phyloP scores from a whole-genome alignment of 2,797 vertebrate species.

The Semaprochilodus insignis region DNA sequence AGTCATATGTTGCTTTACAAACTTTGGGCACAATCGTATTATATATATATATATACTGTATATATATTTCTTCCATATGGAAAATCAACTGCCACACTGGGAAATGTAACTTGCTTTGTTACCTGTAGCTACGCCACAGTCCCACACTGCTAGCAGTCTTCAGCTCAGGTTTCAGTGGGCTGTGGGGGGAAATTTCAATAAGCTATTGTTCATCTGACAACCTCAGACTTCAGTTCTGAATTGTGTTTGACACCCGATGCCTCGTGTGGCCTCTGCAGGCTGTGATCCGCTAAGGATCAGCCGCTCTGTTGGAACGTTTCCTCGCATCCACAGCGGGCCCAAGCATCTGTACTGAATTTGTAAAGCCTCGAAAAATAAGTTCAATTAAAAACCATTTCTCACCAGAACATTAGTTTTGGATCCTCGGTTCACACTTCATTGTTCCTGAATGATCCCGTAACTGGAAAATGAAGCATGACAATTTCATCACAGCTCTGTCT shows the following conservation, averaged over 20 bases:
- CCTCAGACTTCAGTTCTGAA: background rate
- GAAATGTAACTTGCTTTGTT: too few species aligned
- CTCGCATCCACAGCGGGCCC: slow-evolving; percentile 6
- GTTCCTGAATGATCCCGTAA: slow-evolving; percentile 7
- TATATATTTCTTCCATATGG: too few species aligned
- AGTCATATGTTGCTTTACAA: too few species aligned
- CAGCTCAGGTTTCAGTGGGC: background rate
- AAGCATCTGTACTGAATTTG: slow-evolving; percentile 22
- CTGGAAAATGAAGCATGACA: slow-evolving; percentile 25
- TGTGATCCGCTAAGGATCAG: background rate
- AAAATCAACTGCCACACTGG: too few species aligned
- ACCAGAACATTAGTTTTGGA: slow-evolving; percentile 16
- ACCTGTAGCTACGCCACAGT: background rate
- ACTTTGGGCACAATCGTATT: too few species aligned
- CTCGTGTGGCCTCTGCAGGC: background rate
- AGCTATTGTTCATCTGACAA: slow-evolving; percentile 33
- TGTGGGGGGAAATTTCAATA: slow-evolving; percentile 17
- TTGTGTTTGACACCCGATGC: slow-evolving; percentile 11
- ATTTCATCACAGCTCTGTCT: slow-evolving; percentile 20
- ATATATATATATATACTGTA: too few species aligned
- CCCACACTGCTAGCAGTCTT: background rate
- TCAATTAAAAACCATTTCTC: slow-evolving; percentile 29
- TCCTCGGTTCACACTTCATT: background rate
- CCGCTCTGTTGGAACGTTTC: background rate
- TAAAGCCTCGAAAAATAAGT: background rate